These are phyloP conservation scores for Eucera pruinosa DNA, from an alignment of 2,888 invertebrate species.

Conservation along the genomic window DNA sequence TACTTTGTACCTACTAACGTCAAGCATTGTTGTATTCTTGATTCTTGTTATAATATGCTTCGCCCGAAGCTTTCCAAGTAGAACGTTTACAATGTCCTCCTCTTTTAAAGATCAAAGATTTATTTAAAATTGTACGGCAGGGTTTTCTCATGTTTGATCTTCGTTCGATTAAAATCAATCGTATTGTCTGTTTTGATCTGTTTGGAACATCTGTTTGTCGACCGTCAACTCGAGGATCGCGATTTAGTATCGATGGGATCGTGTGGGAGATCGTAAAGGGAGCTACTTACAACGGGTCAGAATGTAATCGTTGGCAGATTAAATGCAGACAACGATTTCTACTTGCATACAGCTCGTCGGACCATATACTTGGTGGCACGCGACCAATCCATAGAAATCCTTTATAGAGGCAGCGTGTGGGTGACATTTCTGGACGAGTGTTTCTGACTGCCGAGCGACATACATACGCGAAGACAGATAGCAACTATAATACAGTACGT, in stretches of 20 bases:
- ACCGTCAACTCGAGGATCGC: constrained; percentile 11
- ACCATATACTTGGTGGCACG: constrained; percentile 75
- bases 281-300: constrained; percentile 59
- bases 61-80: background rate
- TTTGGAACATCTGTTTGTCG: constrained; percentile 1
- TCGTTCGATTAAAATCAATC: background rate
- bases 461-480: constrained; percentile 78
- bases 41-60: background rate
- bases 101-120: no score
- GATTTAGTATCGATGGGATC: constrained; percentile 45
- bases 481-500: constrained; percentile 73
- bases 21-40: constrained; percentile 12
- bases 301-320: constrained; percentile 64
- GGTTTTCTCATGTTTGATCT: background rate
- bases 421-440: constrained; percentile 83
- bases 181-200: background rate
- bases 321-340: constrained; percentile 59
- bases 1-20: constrained; percentile 48
- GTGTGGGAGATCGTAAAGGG: constrained; percentile 40
- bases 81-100: background rate
- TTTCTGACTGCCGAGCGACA: constrained; percentile 82
- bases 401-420: constrained; percentile 77
- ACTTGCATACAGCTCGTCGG: constrained; percentile 62
- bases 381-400: constrained; percentile 80
- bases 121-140: background rate